phyloP scores from a whole-genome alignment of 2,797 vertebrate genomes.

The Platalea minor region DNA sequence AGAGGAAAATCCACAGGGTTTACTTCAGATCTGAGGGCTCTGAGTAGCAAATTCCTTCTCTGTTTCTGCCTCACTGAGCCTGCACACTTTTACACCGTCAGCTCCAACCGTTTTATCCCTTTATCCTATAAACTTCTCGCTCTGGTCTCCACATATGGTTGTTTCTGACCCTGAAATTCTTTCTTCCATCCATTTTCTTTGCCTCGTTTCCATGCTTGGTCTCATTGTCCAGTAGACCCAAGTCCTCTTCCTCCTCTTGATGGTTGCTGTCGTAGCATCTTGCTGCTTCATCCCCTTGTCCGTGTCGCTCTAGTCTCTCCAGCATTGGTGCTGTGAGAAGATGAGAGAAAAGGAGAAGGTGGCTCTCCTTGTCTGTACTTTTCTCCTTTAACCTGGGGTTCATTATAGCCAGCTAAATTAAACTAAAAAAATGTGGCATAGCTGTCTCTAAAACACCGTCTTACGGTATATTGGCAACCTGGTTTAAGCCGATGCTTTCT shows the following conservation, averaged over 20 bases:
- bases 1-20: neutral
- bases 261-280: neutral
- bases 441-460: neutral
- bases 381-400: neutral
- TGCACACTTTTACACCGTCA: neutral
- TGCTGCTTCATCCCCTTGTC: neutral
- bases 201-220: neutral
- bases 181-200: neutral
- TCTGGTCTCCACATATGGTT: neutral
- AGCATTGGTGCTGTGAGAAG: neutral
- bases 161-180: neutral
- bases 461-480: neutral
- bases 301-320: neutral
- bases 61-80: neutral
- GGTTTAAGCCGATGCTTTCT: neutral
- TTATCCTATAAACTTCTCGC: neutral
- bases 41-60: neutral
- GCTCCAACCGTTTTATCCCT: neutral
- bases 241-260: neutral
- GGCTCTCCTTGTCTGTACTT: neutral
- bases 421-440: neutral
- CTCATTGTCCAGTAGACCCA: neutral
- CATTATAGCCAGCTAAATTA: neutral
- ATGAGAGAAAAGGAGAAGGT: neutral
- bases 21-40: neutral